Conservation (phyloP, 2,888 invertebrate genomes). For the Keiferia lycopersicella region DNA sequence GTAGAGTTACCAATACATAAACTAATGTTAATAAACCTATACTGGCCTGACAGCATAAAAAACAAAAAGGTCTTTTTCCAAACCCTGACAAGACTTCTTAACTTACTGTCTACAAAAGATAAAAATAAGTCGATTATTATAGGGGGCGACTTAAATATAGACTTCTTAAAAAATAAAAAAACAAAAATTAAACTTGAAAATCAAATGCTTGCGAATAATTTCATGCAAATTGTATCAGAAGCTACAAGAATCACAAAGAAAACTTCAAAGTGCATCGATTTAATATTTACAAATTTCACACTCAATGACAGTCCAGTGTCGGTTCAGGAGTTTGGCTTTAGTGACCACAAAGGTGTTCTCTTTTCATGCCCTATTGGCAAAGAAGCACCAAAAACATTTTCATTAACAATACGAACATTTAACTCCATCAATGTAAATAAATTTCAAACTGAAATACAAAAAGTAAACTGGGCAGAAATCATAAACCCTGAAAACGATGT, state of each 20-base stretch:
- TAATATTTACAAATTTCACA: slow-evolving; percentile 33
- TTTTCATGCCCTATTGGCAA: background rate
- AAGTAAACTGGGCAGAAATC: slow-evolving; percentile 17
- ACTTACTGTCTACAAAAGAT: background rate
- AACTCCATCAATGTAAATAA: slow-evolving; percentile 24
- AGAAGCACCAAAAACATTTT: background rate
- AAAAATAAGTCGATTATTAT: background rate
- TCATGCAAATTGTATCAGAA: slow-evolving; percentile 30
- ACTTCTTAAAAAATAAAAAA: background rate
- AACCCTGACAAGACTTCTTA: background rate
- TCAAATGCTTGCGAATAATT: slow-evolving; percentile 29
- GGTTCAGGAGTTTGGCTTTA: slow-evolving; percentile 29
- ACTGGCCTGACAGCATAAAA: background rate
- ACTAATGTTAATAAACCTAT: background rate
- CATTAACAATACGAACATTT: slow-evolving; percentile 13
- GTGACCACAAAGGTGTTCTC: slow-evolving; percentile 30
- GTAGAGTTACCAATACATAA: background rate
- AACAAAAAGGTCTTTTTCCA: background rate
- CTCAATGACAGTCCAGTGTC: background rate
- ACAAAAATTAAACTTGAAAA: background rate
- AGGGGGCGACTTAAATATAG: background rate
- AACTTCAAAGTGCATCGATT: slow-evolving; percentile 30
- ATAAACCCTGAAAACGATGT: slow-evolving; percentile 22
- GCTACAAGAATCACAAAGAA: slow-evolving; percentile 31
- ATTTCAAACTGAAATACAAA: background rate